Conservation (phyloP, 2,113 vertebrate species). For the Axis porcinus region DNA sequence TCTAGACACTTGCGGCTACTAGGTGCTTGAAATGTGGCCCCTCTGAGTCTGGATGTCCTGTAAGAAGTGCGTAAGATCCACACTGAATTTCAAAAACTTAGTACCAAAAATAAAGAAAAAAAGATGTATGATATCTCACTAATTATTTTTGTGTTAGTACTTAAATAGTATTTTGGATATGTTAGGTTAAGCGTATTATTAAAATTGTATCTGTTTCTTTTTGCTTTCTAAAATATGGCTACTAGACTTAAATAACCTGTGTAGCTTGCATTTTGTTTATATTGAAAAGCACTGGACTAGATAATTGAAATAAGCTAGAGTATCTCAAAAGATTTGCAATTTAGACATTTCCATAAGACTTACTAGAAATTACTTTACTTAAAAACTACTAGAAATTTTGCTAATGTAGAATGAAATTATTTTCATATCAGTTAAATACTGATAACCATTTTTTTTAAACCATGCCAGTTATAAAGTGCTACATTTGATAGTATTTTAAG, state of each 20-base stretch:
- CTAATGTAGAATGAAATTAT: conserved; percentile 13
- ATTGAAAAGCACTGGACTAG: background rate
- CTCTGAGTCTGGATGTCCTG: background rate
- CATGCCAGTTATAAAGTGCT: background rate
- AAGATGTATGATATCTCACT: background rate
- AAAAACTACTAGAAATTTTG: conserved; percentile 14
- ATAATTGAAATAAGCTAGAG: background rate
- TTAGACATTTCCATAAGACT: conserved; percentile 19
- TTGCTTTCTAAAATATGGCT: conserved; percentile 2
- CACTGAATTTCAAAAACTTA: background rate
- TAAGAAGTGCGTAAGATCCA: background rate
- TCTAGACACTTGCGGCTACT: background rate
- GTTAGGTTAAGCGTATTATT: conserved; percentile 2
- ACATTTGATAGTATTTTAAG: background rate
- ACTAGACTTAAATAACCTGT: background rate
- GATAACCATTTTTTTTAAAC: background rate
- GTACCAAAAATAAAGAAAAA: background rate
- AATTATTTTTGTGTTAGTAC: conserved; percentile 1
- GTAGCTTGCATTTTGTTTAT: conserved; percentile 11
- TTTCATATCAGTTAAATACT: conserved; percentile 1
- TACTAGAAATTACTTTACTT: conserved; percentile 4
- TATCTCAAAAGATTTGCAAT: background rate
- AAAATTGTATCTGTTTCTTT: background rate
- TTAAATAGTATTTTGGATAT: conserved; percentile 28
- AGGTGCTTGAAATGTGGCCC: background rate